These are phyloP conservation scores for Delia radicum DNA, from an alignment of 1,140 invertebrate species.

Conservation along the genomic window DNA sequence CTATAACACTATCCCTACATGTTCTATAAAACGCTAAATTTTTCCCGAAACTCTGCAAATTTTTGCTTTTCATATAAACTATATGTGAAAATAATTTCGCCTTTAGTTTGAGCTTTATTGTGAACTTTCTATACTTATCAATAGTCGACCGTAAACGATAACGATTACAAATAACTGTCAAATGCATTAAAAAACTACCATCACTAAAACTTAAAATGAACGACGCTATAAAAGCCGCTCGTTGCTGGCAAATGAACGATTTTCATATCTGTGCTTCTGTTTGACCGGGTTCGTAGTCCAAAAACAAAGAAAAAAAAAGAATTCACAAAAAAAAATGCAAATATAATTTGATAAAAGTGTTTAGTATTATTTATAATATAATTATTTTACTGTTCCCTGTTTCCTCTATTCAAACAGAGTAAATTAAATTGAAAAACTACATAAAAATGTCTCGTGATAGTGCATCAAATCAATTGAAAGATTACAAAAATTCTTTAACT, in stretches of 20 bases:
- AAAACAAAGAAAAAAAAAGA: neutral
- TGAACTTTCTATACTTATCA: too few relatives aligned
- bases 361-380: neutral
- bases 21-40: too few relatives aligned
- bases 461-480: constrained; percentile 68
- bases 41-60: too few relatives aligned
- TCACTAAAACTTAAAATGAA: neutral
- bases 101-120: too few relatives aligned
- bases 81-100: too few relatives aligned
- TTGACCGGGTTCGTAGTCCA: constrained; percentile 17
- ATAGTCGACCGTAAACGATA: too few relatives aligned
- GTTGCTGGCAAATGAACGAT: neutral
- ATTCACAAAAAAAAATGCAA: neutral
- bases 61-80: too few relatives aligned
- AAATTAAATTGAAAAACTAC: constrained; percentile 1
- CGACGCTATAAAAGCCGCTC: neutral
- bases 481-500: constrained; percentile 65
- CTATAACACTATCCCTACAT: too few relatives aligned
- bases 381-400: neutral
- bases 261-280: neutral
- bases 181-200: neutral
- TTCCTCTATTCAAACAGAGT: neutral
- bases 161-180: too few relatives aligned
- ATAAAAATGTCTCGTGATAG: constrained; percentile 58
- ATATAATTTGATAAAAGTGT: neutral